A percentile compares a stretch with the other conserved stretches of the same genome.
Evolutionary conservation across 92 coral and sea anemone species (phyloP).

Genomic region (Micromussa lordhowensis): DNA sequence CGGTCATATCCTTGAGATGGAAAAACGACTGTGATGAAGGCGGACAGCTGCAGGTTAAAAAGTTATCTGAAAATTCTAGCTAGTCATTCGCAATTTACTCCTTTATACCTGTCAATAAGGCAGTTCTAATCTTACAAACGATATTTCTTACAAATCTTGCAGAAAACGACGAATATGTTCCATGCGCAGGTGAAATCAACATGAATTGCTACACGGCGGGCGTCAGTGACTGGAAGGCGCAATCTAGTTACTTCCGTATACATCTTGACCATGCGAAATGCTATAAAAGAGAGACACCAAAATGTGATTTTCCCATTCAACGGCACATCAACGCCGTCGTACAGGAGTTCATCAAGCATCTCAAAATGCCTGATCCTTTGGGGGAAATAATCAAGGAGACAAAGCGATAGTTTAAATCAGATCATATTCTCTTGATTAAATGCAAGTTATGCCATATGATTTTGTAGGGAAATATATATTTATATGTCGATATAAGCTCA

Average conservation of each 20-base stretch:
- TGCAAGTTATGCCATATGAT: no score
- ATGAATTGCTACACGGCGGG: background rate
- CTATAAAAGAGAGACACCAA: background rate
- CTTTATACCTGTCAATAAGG: no score
- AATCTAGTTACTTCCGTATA: background rate
- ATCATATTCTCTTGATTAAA: no score
- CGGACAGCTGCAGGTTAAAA: no score
- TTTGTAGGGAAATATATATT: no score
- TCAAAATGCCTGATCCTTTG: background rate
- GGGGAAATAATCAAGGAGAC: background rate
- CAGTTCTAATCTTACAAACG: no score
- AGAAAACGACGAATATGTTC: background rate
- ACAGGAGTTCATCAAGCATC: constrained; percentile 3
- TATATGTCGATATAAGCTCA: no score
- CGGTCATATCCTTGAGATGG: no score
- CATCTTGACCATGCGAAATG: background rate
- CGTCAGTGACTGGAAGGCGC: background rate
- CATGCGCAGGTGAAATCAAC: constrained; percentile 13
- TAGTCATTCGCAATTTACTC: no score
- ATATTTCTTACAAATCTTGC: background rate
- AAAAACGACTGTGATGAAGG: no score
- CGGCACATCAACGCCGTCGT: background rate
- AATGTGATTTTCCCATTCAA: background rate
- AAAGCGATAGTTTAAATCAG: no score
- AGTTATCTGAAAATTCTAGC: no score